Base-by-base conservation (phyloP, 2,888 invertebrate species). In the Phyto melanocephala region DNA sequence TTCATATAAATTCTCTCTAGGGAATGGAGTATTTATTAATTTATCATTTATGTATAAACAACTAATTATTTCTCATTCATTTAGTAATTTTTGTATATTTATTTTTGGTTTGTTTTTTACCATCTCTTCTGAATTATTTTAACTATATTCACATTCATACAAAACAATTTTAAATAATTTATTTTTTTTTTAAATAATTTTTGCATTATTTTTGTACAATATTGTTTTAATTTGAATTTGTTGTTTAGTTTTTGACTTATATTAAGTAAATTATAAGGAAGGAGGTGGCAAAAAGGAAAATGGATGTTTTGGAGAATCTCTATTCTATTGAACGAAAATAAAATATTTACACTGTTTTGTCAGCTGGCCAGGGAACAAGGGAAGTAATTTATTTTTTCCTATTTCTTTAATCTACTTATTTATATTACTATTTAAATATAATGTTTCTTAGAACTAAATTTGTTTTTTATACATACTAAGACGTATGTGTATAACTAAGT, bases 31-130 rank as follows among this genome's bases (percentile, higher is more conserved):
- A 65, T 65, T 70, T 56, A 56, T 40, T 47, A 17, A 45, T 28
- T 60, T 33, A 33, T 54, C 17, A 70, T 52, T 68, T 52, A 67
- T 77, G 54, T 77, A 77, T 77, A 77, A 77, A 77, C 68, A 68
- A 68, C 42, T 68, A 68, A 42, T 42, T 11, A 28, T 52, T 24
- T 33, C 60, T 62, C 22, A 42, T 42, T 60, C 52, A 68, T 15
- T 63, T 28, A 22, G 33, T 68, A 68, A 15, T 37, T 54, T 42
- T 35, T 35, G 20, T 54, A 47, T 62, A 62, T 70, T 28, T 6
- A 3, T 11, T 67, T 45, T 28, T 28, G 10, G 13, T 37, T 33
- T 35, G n/a, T 54, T 70, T 77, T 70, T 47, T 56, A 70, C 54
- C 70, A 67, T 67, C 52, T 40, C 11, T 7, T 24, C 47, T 37